Conservation (phyloP, 2,113 vertebrate genomes). For the Corythornis vintsioides region DNA sequence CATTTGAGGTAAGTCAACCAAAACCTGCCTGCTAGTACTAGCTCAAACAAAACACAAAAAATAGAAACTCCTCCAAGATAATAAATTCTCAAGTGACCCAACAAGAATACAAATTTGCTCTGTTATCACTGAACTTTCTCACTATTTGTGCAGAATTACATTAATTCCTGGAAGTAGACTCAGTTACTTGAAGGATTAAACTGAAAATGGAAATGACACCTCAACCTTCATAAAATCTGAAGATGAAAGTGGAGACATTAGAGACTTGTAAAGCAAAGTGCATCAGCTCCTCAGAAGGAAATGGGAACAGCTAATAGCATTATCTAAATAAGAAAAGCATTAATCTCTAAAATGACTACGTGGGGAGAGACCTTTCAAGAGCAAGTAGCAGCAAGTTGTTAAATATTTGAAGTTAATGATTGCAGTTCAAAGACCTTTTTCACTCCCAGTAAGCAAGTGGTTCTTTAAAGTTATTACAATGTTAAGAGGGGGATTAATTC, state of each 20-base stretch:
- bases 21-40: not conserved
- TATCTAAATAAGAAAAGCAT: slow-evolving; percentile 28
- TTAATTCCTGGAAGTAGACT: not conserved
- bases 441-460: slow-evolving; percentile 1
- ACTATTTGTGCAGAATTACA: not conserved
- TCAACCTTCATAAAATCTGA: not conserved
- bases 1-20: not conserved
- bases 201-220: slow-evolving; percentile 17
- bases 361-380: not conserved
- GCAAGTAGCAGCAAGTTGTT: slow-evolving; percentile 32
- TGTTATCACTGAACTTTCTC: not conserved
- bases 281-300: not conserved
- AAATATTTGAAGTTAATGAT: slow-evolving; percentile 25
- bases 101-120: not conserved
- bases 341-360: not conserved
- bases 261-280: not conserved
- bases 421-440: slow-evolving; percentile 25
- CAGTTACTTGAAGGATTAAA: not conserved
- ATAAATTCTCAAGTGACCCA: not conserved
- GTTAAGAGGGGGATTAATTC: slow-evolving; percentile 26
- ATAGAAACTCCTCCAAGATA: not conserved
- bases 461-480: slow-evolving; percentile 25
- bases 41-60: not conserved
- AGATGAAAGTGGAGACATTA: not conserved
- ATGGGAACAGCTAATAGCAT: slow-evolving; percentile 9